These are phyloP conservation scores for Siniperca undulata DNA, from an alignment of 2,797 vertebrate species.

Conservation along the genomic window DNA sequence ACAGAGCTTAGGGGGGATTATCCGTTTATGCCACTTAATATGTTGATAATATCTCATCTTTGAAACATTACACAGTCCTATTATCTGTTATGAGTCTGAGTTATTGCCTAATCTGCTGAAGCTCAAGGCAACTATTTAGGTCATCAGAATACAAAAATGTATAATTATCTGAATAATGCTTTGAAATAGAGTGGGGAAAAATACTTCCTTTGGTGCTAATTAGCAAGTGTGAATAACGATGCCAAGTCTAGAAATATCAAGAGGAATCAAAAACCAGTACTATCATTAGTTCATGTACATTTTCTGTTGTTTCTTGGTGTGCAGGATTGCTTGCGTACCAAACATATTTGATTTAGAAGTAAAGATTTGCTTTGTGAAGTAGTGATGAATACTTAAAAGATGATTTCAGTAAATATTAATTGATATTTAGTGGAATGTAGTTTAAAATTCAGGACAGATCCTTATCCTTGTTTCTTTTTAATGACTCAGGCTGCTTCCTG, in stretches of 20 bases:
- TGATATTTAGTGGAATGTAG: constrained; percentile 16
- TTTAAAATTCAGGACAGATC: constrained; percentile 11
- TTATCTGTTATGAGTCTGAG: constrained; percentile 67
- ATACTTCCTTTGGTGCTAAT: constrained; percentile 73
- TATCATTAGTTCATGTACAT: constrained; percentile 25
- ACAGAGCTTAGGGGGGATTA: constrained; percentile 56
- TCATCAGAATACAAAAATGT: constrained; percentile 67
- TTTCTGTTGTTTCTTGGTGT: constrained; percentile 41
- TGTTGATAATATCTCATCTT: constrained; percentile 75
- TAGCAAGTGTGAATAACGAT: constrained; percentile 70
- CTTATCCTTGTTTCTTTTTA: constrained; percentile 21
- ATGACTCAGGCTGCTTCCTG: not conserved
- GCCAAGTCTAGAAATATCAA: constrained; percentile 65
- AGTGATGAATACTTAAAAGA: constrained; percentile 12
- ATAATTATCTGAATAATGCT: constrained; percentile 74
- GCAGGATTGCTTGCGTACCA: constrained; percentile 29
- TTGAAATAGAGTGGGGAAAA: constrained; percentile 67
- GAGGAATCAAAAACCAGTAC: constrained; percentile 50
- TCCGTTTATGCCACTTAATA: constrained; percentile 65
- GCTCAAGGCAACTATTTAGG: constrained; percentile 74
- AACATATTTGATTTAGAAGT: constrained; percentile 40
- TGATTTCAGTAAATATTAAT: constrained; percentile 23
- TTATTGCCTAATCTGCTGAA: constrained; percentile 64
- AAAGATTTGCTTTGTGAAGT: constrained; percentile 33
- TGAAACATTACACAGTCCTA: constrained; percentile 64